Base-by-base conservation (phyloP, 1,140 invertebrate genomes). In the Lineus longissimus region DNA sequence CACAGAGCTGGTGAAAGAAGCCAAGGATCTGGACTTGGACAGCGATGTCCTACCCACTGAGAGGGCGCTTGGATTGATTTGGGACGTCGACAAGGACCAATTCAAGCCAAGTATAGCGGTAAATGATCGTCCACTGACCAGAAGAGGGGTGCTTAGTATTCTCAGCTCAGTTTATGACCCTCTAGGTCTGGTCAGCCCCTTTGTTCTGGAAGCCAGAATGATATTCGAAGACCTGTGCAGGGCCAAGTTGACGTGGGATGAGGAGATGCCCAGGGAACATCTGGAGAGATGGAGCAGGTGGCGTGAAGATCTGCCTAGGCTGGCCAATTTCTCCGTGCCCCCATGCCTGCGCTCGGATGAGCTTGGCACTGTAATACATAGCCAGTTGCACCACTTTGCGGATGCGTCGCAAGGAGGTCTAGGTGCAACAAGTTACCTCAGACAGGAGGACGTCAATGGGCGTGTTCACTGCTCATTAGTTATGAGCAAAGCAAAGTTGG, bases 141-240 rank as follows among this genome's bases (percentile, higher is more conserved):
- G 40, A 55, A 19, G 61, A 31, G 57, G 62, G 4, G 45, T 67
- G 27, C 25, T 67, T 15, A 60, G 57, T 9, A 43, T 40, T 0
- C 40, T 67, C 17, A 45, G 56, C 25, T 61, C 51, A 1, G 40
- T 67, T 2, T 64, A 47, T 64, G 66, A 67, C 60, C 62, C 62
- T n/a, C 54, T 67, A 22, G 62, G 66, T 0, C 45, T 64, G 47
- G 43, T 61, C 6, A 22, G 51, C 19, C 67, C 64, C 23, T 58
- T 60, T 25, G 23, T 63, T n/a, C 36, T 69, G 27, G 2, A 17
- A 7, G 60, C 2, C 15, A 69, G 63, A 19, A 40, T 29, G 23
- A 61, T 69, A 22, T 45, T 69, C 2, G 55, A 69, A 47, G 30
- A 66, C 13, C 2, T 66, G 22, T 65, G 61, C 40, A 22, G 55